Evolutionary conservation across 2,113 vertebrate species (phyloP), one percentile per base, ranked within the genome.

Genomic region (Anser cygnoides): DNA sequence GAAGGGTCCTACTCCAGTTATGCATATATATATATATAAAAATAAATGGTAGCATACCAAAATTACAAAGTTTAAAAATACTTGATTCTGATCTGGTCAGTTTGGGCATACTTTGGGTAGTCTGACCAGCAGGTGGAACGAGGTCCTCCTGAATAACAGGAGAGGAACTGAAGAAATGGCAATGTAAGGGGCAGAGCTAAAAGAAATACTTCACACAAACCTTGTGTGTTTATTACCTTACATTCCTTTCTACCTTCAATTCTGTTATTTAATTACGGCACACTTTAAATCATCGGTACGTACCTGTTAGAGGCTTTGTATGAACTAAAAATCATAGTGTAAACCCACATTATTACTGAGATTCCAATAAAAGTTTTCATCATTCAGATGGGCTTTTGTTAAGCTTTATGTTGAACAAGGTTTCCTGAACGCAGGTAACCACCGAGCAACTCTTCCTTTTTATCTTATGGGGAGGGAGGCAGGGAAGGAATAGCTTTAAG

Each of bases 401-500:
- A 71, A 15, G 84, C 39, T 63, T 17, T 92, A 54, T 88, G 86
- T 61, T 79, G 70, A 61, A 89, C 43, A 46, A 96, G 95, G 26
- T 57, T 57, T 18, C 12, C 52, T 41, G 50, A 25, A 43, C 8
- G 33, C 63, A 86, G 75, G 54, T 17, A 35, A 58, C 29, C 26
- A 66, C 37, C 22, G 66, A 81, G 59, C 22, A 75, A 90, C 31
- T 50, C 50, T 67, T 63, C 68, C 29, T 37, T 72, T 77, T 50
- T 50, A 68, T 61, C 89, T 83, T 39, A 15, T 0, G 17, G 12
- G 54, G 37, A 92, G 77, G 33, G 25, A 59, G 61, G 20, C 10
- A 88, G 41, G 50, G 25, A 78, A 86, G 90, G 93, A 96, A 92
- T 13, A 91, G 85, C 65, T 97, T 89, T 61, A 65, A 87, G 68